phyloP scores from a whole-genome alignment of 1,140 invertebrate genomes.

The Holcopasites calliopsidis region DNA sequence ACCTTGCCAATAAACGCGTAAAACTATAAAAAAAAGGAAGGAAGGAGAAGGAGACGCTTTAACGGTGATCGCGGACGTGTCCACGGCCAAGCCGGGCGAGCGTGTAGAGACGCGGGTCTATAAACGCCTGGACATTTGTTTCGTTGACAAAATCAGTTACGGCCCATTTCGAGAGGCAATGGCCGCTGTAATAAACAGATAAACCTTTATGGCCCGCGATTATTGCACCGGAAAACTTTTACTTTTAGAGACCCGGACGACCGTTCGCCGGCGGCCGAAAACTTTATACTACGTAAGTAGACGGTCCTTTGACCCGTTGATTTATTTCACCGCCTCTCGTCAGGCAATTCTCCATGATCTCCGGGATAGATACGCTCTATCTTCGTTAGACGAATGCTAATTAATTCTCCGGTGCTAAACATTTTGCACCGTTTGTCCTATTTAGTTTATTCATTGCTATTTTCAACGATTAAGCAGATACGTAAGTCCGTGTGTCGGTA shows the following conservation, averaged over 20 bases:
- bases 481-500: no score
- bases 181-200: conserved; percentile 71
- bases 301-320: conserved; percentile 26
- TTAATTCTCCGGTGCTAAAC: background rate
- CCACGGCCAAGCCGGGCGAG: background rate
- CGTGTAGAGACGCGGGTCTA: background rate
- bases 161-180: conserved; percentile 60
- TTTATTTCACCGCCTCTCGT: conserved; percentile 23
- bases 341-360: background rate
- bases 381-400: background rate
- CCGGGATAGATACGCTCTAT: background rate
- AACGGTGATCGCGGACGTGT: background rate
- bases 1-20: conserved; percentile 43
- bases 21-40: conserved; percentile 50
- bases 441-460: no score
- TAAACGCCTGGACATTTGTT: conserved; percentile 24
- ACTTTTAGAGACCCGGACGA: conserved; percentile 45
- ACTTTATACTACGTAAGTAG: conserved; percentile 9
- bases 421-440: background rate
- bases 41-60: background rate
- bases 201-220: conserved; percentile 70
- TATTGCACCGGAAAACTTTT: conserved; percentile 70
- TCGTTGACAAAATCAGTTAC: conserved; percentile 69
- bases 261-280: background rate
- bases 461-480: background rate